Conservation (phyloP, 2,888 invertebrate species). For the Melieria picta region DNA sequence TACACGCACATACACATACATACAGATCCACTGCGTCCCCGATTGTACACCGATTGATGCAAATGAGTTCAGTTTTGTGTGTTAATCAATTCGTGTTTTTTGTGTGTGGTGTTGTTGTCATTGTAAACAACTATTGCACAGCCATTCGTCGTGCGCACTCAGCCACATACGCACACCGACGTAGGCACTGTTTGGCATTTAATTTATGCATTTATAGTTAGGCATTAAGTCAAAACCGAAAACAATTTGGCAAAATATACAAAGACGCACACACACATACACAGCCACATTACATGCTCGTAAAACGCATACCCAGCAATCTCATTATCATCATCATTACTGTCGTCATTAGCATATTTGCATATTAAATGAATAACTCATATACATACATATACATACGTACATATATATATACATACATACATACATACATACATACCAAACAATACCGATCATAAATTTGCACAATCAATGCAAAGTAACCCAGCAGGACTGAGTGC, state of each 20-base stretch:
- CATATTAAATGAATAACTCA: background rate
- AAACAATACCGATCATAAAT: background rate
- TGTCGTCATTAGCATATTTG: background rate
- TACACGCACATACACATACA: constrained; percentile 10
- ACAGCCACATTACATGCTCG: background rate
- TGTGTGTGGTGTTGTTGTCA: no score
- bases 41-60: background rate
- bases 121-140: no score
- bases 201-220: constrained; percentile 27
- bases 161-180: constrained; percentile 1
- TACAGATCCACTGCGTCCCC: background rate
- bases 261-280: background rate
- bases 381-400: background rate
- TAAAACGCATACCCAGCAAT: background rate
- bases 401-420: background rate
- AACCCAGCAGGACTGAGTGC: no score
- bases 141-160: background rate
- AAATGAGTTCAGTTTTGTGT: background rate
- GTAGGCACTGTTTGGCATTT: constrained; percentile 7
- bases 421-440: background rate
- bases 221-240: constrained; percentile 19
- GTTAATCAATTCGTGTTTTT: background rate
- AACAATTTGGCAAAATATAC: background rate
- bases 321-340: no score
- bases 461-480: background rate